Evolutionary conservation across 2,888 invertebrate species (phyloP).

Genomic region (Flabesymbios commensalis): DNA sequence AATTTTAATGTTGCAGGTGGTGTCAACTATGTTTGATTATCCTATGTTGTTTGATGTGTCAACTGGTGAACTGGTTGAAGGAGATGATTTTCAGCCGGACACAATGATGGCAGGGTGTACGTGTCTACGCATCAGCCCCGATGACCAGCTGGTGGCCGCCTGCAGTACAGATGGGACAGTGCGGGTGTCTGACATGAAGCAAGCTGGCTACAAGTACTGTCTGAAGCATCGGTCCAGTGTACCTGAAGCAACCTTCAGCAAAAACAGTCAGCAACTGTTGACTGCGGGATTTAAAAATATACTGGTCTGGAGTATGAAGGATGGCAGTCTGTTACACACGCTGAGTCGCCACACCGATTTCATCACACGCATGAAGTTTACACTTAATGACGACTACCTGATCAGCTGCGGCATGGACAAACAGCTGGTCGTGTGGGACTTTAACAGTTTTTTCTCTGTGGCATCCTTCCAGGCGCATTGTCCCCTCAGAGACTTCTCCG

Average conservation of each 20-base stretch:
- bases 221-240: constrained; percentile 41
- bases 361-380: constrained; percentile 40
- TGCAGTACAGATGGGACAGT: constrained; percentile 41
- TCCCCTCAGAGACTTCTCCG: constrained; percentile 35
- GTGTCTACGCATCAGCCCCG: constrained; percentile 39
- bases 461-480: constrained; percentile 40
- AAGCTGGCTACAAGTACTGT: constrained; percentile 34
- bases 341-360: constrained; percentile 44
- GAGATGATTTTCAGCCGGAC: constrained; percentile 34
- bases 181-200: constrained; percentile 35
- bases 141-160: constrained; percentile 39
- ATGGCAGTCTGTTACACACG: constrained; percentile 39
- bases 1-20: constrained; percentile 34
- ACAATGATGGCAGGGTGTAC: constrained; percentile 37
- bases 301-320: constrained; percentile 42
- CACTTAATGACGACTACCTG: constrained; percentile 37
- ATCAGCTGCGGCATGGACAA: constrained; percentile 42
- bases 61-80: constrained; percentile 1
- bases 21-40: constrained; percentile 42
- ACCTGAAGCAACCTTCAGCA: constrained; percentile 31
- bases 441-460: constrained; percentile 34
- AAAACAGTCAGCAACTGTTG: constrained; percentile 24
- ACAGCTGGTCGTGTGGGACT: constrained; percentile 44
- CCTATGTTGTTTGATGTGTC: constrained; percentile 38
- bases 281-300: constrained; percentile 44